Evolutionary conservation across 2,888 invertebrate species (phyloP).

Genomic region (Anarsia innoxiella): DNA sequence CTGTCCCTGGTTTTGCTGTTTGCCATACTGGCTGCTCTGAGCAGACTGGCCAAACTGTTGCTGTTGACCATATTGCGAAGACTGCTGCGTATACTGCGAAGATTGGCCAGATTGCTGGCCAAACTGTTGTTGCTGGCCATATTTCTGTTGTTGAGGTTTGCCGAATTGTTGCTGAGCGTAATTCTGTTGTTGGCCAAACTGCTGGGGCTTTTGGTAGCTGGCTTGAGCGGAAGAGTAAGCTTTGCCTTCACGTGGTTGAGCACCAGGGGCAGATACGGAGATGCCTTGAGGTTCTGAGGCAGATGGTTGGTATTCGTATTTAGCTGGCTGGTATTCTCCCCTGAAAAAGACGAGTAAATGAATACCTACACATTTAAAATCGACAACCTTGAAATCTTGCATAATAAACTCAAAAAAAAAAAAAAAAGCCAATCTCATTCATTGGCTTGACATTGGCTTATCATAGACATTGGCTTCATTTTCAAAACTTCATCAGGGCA

Average conservation of each 20-base stretch:
- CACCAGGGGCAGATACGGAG: slow-evolving; percentile 6
- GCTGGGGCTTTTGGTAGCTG: not conserved
- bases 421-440: no score
- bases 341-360: slow-evolving; percentile 16
- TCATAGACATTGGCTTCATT: no score
- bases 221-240: not conserved
- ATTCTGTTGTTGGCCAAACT: slow-evolving; percentile 5
- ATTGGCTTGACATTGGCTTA: no score
- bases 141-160: slow-evolving; percentile 6
- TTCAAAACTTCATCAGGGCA: no score
- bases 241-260: slow-evolving; percentile 6
- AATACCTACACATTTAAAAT: no score
- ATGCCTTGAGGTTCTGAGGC: slow-evolving; percentile 20
- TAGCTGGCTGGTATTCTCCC: slow-evolving; percentile 25
- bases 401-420: no score
- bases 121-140: slow-evolving; percentile 20
- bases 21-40: slow-evolving; percentile 12
- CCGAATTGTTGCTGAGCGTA: slow-evolving; percentile 6
- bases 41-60: not conserved
- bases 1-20: slow-evolving; percentile 18
- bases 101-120: slow-evolving; percentile 18
- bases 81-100: slow-evolving; percentile 12
- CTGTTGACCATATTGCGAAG: slow-evolving; percentile 12
- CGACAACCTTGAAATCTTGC: no score
- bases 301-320: slow-evolving; percentile 1